Evolutionary conservation across 2,888 invertebrate genomes (phyloP).

Genomic region (Timema podura): DNA sequence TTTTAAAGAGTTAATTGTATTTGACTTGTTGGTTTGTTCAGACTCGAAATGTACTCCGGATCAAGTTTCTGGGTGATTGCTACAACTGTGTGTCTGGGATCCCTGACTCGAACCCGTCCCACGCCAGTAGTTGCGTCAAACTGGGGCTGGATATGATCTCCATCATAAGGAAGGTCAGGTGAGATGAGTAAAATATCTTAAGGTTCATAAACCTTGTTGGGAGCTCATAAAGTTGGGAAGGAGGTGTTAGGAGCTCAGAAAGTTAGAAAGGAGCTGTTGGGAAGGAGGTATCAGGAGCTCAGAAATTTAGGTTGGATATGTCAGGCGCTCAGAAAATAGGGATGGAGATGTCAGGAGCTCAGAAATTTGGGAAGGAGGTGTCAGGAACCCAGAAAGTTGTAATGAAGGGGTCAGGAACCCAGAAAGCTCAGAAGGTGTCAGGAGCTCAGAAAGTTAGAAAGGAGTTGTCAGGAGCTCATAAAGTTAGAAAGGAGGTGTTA

Average conservation of each 20-base stretch:
- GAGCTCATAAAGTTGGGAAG: background rate
- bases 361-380: background rate
- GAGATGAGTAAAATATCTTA: constrained; percentile 32
- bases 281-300: too few relatives aligned
- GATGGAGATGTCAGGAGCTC: too few relatives aligned
- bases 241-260: background rate
- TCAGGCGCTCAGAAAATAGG: too few relatives aligned
- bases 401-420: too few relatives aligned
- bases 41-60: constrained; percentile 59
- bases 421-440: background rate
- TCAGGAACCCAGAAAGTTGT: background rate
- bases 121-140: constrained; percentile 87
- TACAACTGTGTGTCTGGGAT: constrained; percentile 91
- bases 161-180: constrained; percentile 79
- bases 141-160: constrained; percentile 90
- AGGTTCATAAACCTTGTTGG: background rate
- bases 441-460: background rate
- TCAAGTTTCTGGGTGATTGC: constrained; percentile 91
- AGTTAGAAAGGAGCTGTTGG: too few relatives aligned
- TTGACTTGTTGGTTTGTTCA: too few relatives aligned
- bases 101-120: constrained; percentile 69
- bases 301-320: background rate
- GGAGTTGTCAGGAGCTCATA: background rate
- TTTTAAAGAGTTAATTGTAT: too few relatives aligned
- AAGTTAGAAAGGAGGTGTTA: too few relatives aligned